Base-by-base conservation (phyloP, 2,113 vertebrate genomes). In the Silurus glanis region DNA sequence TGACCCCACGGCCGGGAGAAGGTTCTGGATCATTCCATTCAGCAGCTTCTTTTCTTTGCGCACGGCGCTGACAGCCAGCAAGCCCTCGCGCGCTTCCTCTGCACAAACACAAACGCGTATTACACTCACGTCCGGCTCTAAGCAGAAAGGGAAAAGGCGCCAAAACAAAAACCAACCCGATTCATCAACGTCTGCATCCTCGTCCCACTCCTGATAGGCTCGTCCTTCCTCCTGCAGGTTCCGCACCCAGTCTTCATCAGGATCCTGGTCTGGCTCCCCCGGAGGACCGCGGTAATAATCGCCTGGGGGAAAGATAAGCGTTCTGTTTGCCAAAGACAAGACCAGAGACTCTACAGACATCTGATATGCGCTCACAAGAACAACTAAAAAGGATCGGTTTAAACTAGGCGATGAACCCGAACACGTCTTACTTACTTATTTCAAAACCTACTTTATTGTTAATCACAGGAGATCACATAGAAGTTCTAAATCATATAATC, bases 181-280 rank as follows among this genome's bases (percentile, higher is more conserved):
- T 89, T 99, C 98, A 84, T 99, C 98, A 72, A 98, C 94, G 82
- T 99, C 98, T 0, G 98, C 98, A 74, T 99, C 98, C 93, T 99
- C 98, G 79, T 99, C 98, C 96, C 97, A 97, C 55, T 98, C 95
- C 91, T 97, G 97, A 92, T 97, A 99, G 87, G 97, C 97, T 61
- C 92, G 96, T 51, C 96, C 96, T 91, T 98, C 97, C 51, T 97
- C 96, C 92, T 96, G 92, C 72, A 96, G 95, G 14, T 93, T 97
- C 92, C 92, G 95, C 80, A 98, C 95, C 97, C 97, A 99, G 19
- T 96, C 96, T 5, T 97, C 97, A 84, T 98, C 96, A 28, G 97
- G 97, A 76, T 98, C 97, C 0, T 91, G 96, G 88, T 97, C 96
- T 56, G 94, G 91, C 47, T 97, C 96, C 37, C 91, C 91, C 0